Evolutionary conservation across 2,888 invertebrate species (phyloP).

Genomic region (Morpho helenor): DNA sequence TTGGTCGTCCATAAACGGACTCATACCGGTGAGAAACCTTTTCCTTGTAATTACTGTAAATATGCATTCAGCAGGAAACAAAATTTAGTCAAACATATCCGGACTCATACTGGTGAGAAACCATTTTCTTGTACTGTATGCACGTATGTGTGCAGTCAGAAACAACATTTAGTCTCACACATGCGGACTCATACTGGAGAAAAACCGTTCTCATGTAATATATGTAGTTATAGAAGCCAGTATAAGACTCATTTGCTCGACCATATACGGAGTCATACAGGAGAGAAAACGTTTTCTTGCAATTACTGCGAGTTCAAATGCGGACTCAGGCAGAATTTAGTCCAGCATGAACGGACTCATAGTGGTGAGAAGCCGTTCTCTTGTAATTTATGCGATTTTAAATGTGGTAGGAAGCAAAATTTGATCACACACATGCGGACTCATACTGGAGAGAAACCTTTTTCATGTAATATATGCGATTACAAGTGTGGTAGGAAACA

Average conservation of each 20-base stretch:
- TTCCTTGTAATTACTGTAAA: background rate
- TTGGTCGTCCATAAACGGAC: background rate
- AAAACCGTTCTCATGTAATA: background rate
- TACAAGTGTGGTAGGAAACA: background rate
- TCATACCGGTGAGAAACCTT: background rate
- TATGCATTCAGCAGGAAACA: too few species aligned
- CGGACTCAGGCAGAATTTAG: background rate
- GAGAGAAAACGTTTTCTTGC: background rate
- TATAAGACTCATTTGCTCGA: background rate
- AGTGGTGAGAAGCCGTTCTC: background rate
- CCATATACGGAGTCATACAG: background rate
- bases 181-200: background rate
- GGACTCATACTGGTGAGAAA: background rate
- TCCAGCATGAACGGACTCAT: background rate
- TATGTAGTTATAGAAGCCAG: background rate
- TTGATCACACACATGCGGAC: background rate
- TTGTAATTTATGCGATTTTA: background rate
- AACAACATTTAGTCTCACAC: background rate
- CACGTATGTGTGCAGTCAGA: background rate
- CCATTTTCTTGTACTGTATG: background rate
- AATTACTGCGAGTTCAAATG: background rate
- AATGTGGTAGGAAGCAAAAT: background rate
- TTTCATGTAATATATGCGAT: background rate
- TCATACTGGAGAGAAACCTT: background rate
- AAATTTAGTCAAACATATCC: background rate